Base-by-base conservation (phyloP, 2,113 vertebrate genomes). In the Tautogolabrus adspersus region DNA sequence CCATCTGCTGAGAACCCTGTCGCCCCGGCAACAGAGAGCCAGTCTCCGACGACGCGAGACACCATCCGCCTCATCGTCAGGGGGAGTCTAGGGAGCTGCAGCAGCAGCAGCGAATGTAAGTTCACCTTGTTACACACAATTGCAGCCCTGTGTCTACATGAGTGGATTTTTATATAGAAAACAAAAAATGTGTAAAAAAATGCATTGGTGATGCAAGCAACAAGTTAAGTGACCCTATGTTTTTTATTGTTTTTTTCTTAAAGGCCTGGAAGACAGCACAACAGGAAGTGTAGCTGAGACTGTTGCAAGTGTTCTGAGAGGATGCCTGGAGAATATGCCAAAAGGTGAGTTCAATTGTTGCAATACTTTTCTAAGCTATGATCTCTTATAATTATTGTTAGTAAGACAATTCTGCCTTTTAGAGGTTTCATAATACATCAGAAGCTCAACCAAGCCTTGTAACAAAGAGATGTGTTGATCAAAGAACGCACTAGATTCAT, bases 41-140 rank as follows among this genome's bases (percentile, higher is more conserved):
- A 93, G 83, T 95, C 96, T 67, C 96, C 97, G 81, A 93, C 94
- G 23, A 83, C 81, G 51, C 96, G 94, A 86, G 98, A 98, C 79
- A 95, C 97, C 9, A 98, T 99, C 76, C 96, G 96, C 8, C 96
- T 98, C 94, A 97, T 99, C 58, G 98, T 99, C 65, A 96, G 97
- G 91, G 98, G 98, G 82, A 98, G 97, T 63, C 92, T 99, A 68
- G 97, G 98, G 87, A 99, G 97, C 93, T 99, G 97, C 93, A 99
- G 97, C 92, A 99, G 97, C 84, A 99, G 97, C 83, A 99, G 96
- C 79, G 98, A 99, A 92, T 99, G 98, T 99, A 89, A 96, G 96
- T 94, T 62, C 21, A 58, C 40, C 23, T 77, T 16, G 18, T 58
- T 66, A 56, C 11, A 18, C 15, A 65, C 30, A 6, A 34, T 55